Evolutionary conservation across 2,888 invertebrate genomes (phyloP).

Genomic region (Linyphia triangularis): DNA sequence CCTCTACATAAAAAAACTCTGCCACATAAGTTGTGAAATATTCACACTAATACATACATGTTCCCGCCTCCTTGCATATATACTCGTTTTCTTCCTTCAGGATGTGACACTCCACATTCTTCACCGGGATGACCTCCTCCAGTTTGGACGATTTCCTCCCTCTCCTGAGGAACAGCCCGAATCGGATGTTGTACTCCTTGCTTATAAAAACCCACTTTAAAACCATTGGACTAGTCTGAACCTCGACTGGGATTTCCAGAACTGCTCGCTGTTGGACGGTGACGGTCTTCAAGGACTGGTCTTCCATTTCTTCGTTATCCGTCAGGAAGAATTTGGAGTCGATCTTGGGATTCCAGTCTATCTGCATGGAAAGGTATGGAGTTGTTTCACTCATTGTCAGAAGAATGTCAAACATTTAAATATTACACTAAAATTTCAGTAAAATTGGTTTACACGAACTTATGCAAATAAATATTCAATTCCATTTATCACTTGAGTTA

Average conservation of each 20-base stretch:
- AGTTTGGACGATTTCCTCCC: not conserved
- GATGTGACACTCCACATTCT: conserved; percentile 54
- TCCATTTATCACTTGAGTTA: too few species aligned
- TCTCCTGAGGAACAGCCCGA: conserved; percentile 48
- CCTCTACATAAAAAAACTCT: too few species aligned
- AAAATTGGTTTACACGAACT: too few species aligned
- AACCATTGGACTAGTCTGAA: not conserved
- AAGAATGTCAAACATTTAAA: too few species aligned
- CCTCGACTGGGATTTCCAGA: conserved; percentile 35
- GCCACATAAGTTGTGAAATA: too few species aligned
- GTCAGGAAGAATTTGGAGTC: conserved; percentile 28
- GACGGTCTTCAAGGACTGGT: conserved; percentile 25
- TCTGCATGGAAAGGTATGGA: conserved; percentile 2
- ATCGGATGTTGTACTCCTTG: conserved; percentile 62
- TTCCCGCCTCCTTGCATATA: conserved; percentile 51
- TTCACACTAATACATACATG: conserved; percentile 54
- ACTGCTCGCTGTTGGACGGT: conserved; percentile 33
- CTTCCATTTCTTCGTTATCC: not conserved
- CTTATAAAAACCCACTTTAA: conserved; percentile 54
- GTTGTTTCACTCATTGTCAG: too few species aligned
- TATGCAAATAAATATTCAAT: too few species aligned
- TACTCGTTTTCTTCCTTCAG: conserved; percentile 57
- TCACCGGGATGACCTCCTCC: conserved; percentile 57
- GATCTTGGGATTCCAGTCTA: conserved; percentile 59
- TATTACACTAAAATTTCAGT: too few species aligned